Conservation (phyloP, 2,797 vertebrate genomes). For the Betta splendens region DNA sequence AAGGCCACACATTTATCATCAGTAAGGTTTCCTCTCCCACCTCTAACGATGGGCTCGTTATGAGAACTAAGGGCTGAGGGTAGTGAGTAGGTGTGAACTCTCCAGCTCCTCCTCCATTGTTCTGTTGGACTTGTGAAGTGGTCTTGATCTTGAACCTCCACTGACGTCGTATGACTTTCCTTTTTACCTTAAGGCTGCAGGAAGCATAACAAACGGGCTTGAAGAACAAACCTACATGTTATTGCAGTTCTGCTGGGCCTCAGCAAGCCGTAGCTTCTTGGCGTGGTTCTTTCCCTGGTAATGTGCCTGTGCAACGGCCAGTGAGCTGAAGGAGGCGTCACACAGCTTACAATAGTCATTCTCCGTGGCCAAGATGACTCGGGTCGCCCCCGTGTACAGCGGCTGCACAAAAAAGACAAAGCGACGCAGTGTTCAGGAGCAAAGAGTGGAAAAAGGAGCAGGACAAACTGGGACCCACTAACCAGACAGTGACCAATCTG, state of each 20-base stretch:
- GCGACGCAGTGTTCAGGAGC: slow-evolving; percentile 40
- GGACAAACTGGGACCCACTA: too few species aligned
- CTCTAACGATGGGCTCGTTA: too few species aligned
- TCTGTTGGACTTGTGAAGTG: too few species aligned
- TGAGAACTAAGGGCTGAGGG: too few species aligned
- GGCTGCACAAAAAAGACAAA: slow-evolving; percentile 71
- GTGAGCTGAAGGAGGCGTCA: slow-evolving; percentile 96
- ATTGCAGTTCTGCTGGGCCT: slow-evolving; percentile 87
- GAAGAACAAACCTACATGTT: slow-evolving; percentile 84
- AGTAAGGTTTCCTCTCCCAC: too few species aligned
- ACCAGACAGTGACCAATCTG: too few species aligned
- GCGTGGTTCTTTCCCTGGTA: slow-evolving; percentile 98
- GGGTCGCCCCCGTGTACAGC: slow-evolving; percentile 86
- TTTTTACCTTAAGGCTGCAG: background rate
- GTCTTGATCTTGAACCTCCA: too few species aligned
- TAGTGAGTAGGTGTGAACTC: too few species aligned
- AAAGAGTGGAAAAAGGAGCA: slow-evolving; percentile 21
- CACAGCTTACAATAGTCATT: slow-evolving; percentile 99
- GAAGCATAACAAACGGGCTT: background rate
- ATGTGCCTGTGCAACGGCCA: slow-evolving; percentile 95
- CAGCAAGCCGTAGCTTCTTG: slow-evolving; percentile 92
- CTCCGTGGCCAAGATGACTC: slow-evolving; percentile 97
- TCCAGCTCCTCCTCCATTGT: too few species aligned
- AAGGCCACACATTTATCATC: too few species aligned
- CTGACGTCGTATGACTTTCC: too few species aligned